phyloP scores from a whole-genome alignment of 2,888 invertebrate genomes.

The Rhingia campestris region DNA sequence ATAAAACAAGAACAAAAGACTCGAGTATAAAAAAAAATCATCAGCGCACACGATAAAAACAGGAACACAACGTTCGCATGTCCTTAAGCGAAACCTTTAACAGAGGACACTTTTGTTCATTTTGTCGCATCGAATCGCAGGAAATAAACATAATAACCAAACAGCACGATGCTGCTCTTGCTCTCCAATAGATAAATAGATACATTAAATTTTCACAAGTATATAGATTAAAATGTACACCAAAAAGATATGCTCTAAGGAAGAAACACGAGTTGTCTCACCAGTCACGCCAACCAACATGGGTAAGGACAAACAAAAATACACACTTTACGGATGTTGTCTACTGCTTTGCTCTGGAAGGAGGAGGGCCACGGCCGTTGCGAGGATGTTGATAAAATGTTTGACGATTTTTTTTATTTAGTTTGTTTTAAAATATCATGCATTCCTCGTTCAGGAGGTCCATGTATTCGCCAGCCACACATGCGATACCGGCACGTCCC shows the following conservation, averaged over 20 bases:
- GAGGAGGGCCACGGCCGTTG: too few relatives aligned
- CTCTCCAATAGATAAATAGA: conserved; percentile 47
- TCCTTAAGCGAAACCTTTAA: conserved; percentile 5
- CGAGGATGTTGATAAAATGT: too few relatives aligned
- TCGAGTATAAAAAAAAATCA: background rate
- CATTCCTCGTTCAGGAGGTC: conserved; percentile 78
- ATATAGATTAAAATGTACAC: conserved; percentile 9
- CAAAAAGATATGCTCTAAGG: conserved; percentile 4
- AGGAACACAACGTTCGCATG: conserved; percentile 24
- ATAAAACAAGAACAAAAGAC: conserved; percentile 30
- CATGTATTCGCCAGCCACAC: conserved; percentile 81
- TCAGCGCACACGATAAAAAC: conserved; percentile 35
- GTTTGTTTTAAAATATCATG: conserved; percentile 65
- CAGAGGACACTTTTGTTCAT: conserved; percentile 12
- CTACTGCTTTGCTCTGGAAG: background rate
- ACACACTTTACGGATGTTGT: conserved; percentile 1
- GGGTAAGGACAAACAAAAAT: conserved; percentile 1
- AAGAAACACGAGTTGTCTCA: conserved; percentile 6
- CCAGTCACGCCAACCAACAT: background rate
- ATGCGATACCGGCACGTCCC: conserved; percentile 79
- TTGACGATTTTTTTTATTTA: background rate
- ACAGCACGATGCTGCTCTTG: conserved; percentile 7
- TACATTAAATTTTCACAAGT: conserved; percentile 33
- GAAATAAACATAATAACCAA: conserved; percentile 30
- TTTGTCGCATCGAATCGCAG: conserved; percentile 32